phyloP scores from a whole-genome alignment of 2,113 vertebrate genomes.

The Thalassarche chlororhynchos region DNA sequence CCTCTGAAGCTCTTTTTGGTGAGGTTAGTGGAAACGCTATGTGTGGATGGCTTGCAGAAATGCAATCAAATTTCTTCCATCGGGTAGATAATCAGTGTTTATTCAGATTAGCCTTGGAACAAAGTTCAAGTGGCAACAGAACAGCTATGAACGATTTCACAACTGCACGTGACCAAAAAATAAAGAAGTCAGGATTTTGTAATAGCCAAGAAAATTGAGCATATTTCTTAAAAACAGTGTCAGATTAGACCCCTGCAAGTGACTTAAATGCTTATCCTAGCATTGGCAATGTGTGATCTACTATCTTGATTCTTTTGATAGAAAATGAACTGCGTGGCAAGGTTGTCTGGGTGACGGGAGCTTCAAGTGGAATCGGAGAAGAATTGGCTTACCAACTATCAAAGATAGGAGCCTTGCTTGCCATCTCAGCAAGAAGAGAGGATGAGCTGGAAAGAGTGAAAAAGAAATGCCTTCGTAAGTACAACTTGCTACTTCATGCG shows the following conservation, averaged over 20 bases:
- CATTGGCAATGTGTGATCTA: background rate
- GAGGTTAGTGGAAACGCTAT: background rate
- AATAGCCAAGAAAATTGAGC: background rate
- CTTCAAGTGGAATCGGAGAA: conserved; percentile 95
- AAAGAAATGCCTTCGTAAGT: conserved; percentile 85
- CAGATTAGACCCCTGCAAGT: background rate
- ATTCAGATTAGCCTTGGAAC: background rate
- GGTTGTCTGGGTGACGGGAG: conserved; percentile 96
- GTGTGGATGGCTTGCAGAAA: background rate
- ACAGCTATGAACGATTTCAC: background rate
- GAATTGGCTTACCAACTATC: conserved; percentile 90
- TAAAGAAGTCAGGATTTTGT: background rate
- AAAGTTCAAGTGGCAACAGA: conserved; percentile 33
- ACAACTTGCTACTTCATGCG: background rate
- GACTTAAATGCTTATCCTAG: background rate
- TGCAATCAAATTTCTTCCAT: background rate
- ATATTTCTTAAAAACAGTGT: background rate
- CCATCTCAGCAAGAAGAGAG: conserved; percentile 87
- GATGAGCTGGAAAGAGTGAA: conserved; percentile 89
- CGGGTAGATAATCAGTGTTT: background rate
- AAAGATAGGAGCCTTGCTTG: conserved; percentile 81
- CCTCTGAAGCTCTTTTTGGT: background rate
- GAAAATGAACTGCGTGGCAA: conserved; percentile 83
- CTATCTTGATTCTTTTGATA: conserved; percentile 48
- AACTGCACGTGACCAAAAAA: background rate